These are phyloP conservation scores for Philereme vetulata DNA, from an alignment of 2,888 invertebrate species.

Conservation along the genomic window DNA sequence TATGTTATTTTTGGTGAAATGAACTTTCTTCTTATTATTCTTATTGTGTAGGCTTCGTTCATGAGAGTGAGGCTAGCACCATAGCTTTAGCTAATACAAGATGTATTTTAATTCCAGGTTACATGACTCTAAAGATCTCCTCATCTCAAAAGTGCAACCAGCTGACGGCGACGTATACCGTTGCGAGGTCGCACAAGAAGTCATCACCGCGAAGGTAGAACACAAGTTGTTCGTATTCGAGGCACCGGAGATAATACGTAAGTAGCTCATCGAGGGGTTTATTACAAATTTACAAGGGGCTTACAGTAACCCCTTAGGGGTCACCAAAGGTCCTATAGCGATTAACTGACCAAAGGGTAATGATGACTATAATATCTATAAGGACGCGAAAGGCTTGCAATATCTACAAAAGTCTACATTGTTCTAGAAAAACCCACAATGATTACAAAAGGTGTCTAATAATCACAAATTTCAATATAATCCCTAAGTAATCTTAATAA, in stretches of 20 bases:
- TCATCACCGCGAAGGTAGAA: constrained; percentile 43
- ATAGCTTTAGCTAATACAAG: no score
- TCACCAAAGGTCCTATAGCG: not conserved
- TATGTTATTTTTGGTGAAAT: no score
- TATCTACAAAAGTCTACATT: no score
- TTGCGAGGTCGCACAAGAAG: constrained; percentile 52
- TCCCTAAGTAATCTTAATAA: no score
- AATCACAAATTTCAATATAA: no score
- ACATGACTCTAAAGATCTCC: constrained; percentile 54
- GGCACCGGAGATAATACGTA: constrained; percentile 57
- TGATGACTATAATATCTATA: no score
- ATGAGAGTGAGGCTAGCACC: no score
- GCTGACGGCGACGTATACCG: constrained; percentile 49
- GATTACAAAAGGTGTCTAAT: no score
- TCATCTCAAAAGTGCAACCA: constrained; percentile 49
- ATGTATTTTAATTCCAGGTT: constrained; percentile 47
- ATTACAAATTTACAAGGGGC: not conserved
- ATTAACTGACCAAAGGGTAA: not conserved
- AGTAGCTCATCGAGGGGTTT: constrained; percentile 39
- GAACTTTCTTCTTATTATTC: no score
- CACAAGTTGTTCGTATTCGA: constrained; percentile 57
- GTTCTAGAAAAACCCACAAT: no score
- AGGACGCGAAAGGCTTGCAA: no score
- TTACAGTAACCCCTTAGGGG: not conserved
- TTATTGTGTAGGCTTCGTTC: no score